These are phyloP conservation scores for Drosophila pachea DNA, from an alignment of 1,140 invertebrate species.

Conservation along the genomic window DNA sequence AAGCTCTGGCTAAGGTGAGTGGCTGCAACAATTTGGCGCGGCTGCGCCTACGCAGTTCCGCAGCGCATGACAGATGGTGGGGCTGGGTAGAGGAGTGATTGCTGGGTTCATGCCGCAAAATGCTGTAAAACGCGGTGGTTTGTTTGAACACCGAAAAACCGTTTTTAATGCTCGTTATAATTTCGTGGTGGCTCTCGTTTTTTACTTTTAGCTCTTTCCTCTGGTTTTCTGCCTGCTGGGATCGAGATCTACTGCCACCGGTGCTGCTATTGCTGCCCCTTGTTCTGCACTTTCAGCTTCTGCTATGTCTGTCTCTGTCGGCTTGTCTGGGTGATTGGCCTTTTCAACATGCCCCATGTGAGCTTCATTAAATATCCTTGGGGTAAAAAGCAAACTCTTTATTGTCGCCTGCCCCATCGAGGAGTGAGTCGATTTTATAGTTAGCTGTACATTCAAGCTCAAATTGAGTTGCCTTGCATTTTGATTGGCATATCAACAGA, in stretches of 20 bases:
- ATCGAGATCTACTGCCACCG: conserved; percentile 15
- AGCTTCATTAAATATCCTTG: conserved; percentile 62
- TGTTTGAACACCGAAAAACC: conserved; percentile 61
- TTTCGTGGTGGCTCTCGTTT: conserved; percentile 34
- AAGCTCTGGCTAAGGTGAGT: conserved; percentile 26
- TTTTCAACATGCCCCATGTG: conserved; percentile 44
- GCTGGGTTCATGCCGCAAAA: conserved; percentile 6
- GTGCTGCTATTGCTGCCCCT: not conserved
- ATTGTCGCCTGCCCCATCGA: conserved; percentile 15
- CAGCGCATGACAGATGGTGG: not conserved
- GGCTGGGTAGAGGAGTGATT: not conserved
- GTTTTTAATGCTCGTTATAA: conserved; percentile 72
- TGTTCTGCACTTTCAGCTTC: conserved; percentile 10
- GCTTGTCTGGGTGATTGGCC: conserved; percentile 57
- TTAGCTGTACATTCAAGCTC: conserved; percentile 15
- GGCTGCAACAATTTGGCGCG: conserved; percentile 28
- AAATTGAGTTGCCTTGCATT: conserved; percentile 54
- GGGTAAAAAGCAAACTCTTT: conserved; percentile 49
- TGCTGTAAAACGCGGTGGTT: conserved; percentile 37
- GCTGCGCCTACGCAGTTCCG: conserved; percentile 38
- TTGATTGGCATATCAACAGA: too few relatives aligned
- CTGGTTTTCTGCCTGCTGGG: conserved; percentile 21
- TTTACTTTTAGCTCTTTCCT: conserved; percentile 3
- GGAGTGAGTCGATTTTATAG: conserved; percentile 12
- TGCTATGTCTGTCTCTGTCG: conserved; percentile 10